Evolutionary conservation across 1,140 invertebrate species (phyloP), one percentile per base, ranked within the genome.

Genomic region (Nixonia krombeini): DNA sequence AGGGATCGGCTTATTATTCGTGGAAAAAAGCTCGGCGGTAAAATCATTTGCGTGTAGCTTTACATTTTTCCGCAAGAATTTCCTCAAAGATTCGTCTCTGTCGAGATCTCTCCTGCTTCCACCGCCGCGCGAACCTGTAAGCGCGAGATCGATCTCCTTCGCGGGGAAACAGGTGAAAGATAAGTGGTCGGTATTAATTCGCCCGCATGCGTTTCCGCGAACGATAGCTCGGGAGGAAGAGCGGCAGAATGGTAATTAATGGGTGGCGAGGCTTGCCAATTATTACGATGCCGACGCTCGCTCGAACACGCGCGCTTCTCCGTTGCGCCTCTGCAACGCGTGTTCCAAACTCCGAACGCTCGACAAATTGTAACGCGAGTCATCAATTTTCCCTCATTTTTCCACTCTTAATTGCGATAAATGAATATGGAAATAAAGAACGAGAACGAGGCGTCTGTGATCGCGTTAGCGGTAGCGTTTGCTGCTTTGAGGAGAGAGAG

Each of bases 161-260:
- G 51, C 29, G 52, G 41, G 17, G 35, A 57, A 70, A 50, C 51
- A 65, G 47, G 66, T 58, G 66, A 69, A 63, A 69, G 66, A 69
- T 67, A 67, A 67, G 49, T 62, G 45, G 47, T 37, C 47, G 55
- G 53, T 6, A 56, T 67, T 42, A 42, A 7, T 25, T 33, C 17
- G 9, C 9, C 17, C 23, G 40, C 26, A 13, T 33, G 65, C 40
- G 28, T 69, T 69, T 62, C 59, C 59, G 59, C 26, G 40, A 58
- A 69, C 21, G 57, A 69, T 58, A 55, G 38, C 47, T 56, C 29
- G 33, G 37, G 40, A 58, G 47, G 52, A 62, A 69, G 35, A 58
- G 49, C 50, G 35, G 46, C 29, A 40, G 44, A 61, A 57, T 58
- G 25, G 37, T 47, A 62, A 68, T 68, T 68, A 68, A 68, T 62